A percentile compares a stretch with the other conserved stretches of the same genome.
These are phyloP conservation scores for Leptura quadrifasciata DNA, from an alignment of 2,888 invertebrate genomes.

Conservation along the genomic window DNA sequence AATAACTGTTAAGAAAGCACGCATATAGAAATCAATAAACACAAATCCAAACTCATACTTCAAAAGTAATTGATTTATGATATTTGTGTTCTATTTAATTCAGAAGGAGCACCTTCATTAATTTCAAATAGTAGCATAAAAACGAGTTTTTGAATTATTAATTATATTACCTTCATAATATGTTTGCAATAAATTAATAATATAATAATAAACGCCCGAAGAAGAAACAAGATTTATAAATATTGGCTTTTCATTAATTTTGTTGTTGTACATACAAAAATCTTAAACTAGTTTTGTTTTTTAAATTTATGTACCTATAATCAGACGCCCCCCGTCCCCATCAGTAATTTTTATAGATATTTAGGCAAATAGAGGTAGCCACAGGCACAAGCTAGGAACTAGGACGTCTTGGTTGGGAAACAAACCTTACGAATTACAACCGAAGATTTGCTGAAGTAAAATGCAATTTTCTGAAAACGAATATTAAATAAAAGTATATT, in stretches of 20 bases:
- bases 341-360: no score
- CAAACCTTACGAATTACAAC: no score
- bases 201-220: not conserved
- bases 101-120: not conserved
- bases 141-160: not conserved
- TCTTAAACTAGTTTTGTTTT: not conserved
- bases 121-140: not conserved
- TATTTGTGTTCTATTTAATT: constrained; percentile 1
- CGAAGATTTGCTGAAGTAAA: not conserved
- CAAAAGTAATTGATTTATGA: not conserved
- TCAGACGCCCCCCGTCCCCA: no score
- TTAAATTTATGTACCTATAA: no score
- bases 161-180: not conserved
- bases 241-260: constrained; percentile 2
- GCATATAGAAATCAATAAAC: not conserved
- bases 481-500: not conserved
- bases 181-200: not conserved
- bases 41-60: not conserved
- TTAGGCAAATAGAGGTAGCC: no score
- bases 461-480: constrained; percentile 10
- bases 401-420: no score
- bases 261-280: not conserved
- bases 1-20: not conserved
- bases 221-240: not conserved
- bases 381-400: no score